phyloP scores from a whole-genome alignment of 2,888 invertebrate genomes.

The Clusia tigrina region DNA sequence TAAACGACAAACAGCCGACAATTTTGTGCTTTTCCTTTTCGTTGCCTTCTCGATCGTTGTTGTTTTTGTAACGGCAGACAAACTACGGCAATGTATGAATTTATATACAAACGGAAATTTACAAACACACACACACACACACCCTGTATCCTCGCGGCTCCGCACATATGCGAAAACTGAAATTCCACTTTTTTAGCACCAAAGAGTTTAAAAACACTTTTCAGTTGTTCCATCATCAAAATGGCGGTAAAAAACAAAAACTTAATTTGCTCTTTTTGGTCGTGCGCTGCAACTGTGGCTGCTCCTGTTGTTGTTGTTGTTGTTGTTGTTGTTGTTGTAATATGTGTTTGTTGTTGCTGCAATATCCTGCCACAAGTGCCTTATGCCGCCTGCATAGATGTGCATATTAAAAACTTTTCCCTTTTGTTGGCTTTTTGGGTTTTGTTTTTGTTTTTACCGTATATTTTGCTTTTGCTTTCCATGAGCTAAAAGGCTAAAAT shows the following conservation, averaged over 20 bases:
- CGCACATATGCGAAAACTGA: slow-evolving; percentile 1
- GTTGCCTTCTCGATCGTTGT: too few relatives aligned
- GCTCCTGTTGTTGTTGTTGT: neutral
- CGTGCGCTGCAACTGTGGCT: neutral
- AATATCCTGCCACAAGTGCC: neutral
- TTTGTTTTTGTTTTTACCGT: neutral
- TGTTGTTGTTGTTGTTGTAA: neutral
- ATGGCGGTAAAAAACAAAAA: neutral
- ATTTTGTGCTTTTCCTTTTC: too few relatives aligned
- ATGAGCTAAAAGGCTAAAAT: neutral
- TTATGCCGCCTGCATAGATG: neutral
- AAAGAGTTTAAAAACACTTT: slow-evolving; percentile 4
- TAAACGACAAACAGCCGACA: neutral
- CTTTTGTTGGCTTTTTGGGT: neutral
- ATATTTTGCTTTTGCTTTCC: neutral
- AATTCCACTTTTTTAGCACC: slow-evolving; percentile 1
- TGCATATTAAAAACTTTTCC: slow-evolving; percentile 1
- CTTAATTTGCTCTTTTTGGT: neutral
- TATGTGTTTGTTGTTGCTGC: neutral
- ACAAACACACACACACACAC: neutral
- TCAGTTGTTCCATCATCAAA: neutral
- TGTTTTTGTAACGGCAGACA: neutral
- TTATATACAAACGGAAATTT: neutral
- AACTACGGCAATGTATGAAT: too few relatives aligned
- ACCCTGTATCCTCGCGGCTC: neutral